These are phyloP conservation scores for Drosophila dives DNA, from an alignment of 2,888 invertebrate genomes.

Conservation along the genomic window DNA sequence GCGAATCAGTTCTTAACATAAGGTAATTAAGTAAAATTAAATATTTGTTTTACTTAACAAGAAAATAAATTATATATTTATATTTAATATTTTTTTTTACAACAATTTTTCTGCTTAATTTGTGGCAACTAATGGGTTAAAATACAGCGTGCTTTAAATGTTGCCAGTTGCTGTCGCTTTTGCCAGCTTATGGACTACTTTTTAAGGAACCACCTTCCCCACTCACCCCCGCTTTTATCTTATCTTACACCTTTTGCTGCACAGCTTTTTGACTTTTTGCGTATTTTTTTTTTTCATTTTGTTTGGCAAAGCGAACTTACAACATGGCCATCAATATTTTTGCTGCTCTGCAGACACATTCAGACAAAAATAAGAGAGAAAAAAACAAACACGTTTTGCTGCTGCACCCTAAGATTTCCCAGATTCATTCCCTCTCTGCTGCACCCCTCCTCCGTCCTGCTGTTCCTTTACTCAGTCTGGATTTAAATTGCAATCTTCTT, in stretches of 20 bases:
- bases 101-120: conserved; percentile 17
- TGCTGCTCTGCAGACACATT: conserved; percentile 38
- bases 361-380: background rate
- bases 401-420: conserved; percentile 55
- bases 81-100: background rate
- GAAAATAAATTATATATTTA: background rate
- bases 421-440: background rate
- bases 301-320: conserved; percentile 45
- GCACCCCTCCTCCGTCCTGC: background rate
- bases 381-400: conserved; percentile 58
- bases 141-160: conserved; percentile 35
- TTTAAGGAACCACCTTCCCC: background rate
- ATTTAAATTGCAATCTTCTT: conserved; percentile 76
- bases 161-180: conserved; percentile 13
- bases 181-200: background rate
- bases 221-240: background rate
- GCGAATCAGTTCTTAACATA: background rate
- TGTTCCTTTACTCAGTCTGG: conserved; percentile 3
- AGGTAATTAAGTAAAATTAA: background rate
- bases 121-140: conserved; percentile 48
- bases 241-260: conserved; percentile 35
- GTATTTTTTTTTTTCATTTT: conserved; percentile 4
- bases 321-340: conserved; percentile 75
- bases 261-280: conserved; percentile 55
- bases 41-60: background rate